Conservation (phyloP, 1,140 invertebrate species). For the Panagrolaimus sp. region DNA sequence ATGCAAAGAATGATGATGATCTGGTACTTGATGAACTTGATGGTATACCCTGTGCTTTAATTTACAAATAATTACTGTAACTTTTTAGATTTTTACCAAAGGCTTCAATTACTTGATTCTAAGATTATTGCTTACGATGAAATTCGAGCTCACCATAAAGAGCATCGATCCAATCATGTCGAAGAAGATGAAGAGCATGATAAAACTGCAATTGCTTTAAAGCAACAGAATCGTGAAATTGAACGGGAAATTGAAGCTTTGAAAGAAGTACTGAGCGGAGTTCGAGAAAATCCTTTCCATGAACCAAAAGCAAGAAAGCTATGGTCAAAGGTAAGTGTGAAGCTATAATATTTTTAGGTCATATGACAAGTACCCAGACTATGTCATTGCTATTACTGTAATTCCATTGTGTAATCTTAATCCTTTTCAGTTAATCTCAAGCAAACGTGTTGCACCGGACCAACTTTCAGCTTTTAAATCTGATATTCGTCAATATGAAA, state of each 20-base stretch:
- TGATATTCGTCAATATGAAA: conserved; percentile 4
- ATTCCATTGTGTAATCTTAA: too few relatives aligned
- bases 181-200: conserved; percentile 7
- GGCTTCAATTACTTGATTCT: not conserved
- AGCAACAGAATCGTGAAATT: not conserved
- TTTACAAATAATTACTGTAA: not conserved
- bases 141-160: not conserved
- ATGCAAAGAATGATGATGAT: conserved; percentile 5
- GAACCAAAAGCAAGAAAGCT: conserved; percentile 14
- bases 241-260: not conserved
- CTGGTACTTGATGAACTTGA: conserved; percentile 4
- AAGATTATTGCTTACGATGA: conserved; percentile 4
- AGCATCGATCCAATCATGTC: not conserved
- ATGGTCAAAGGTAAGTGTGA: conserved; percentile 4
- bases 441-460: not conserved
- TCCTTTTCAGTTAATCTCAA: too few relatives aligned
- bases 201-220: not conserved
- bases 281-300: conserved; percentile 11
- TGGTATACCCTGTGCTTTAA: not conserved
- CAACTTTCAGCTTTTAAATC: not conserved
- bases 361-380: not conserved
- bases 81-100: not conserved
- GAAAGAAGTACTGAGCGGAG: not conserved
- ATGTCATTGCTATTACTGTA: not conserved
- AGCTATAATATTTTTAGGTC: not conserved